phyloP scores from a whole-genome alignment of 2,113 vertebrate genomes.

The Gallinago paraguaiae region DNA sequence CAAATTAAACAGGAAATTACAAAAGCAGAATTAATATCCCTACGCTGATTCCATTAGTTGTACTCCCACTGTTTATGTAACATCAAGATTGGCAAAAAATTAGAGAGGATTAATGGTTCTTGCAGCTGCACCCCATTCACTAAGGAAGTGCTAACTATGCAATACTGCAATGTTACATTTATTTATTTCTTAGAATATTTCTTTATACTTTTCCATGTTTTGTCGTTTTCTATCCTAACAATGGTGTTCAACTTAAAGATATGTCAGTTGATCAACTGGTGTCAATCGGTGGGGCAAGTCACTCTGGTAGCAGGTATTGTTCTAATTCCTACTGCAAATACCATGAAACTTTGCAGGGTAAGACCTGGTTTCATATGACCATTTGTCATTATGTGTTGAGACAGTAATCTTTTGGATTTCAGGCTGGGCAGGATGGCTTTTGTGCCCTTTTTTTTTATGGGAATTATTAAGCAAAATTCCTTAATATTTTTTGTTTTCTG shows the following conservation, averaged over 20 bases:
- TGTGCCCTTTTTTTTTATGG: background rate
- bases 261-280: background rate
- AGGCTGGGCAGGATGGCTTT: background rate
- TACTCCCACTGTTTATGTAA: background rate
- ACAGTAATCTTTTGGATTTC: background rate
- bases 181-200: background rate
- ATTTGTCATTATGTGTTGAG: background rate
- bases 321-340: background rate
- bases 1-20: conserved; percentile 18
- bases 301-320: background rate
- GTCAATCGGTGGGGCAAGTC: background rate
- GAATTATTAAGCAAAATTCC: background rate
- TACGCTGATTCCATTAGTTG: background rate
- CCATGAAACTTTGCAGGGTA: background rate
- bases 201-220: background rate
- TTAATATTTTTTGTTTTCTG: background rate
- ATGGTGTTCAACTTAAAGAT: background rate
- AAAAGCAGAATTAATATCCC: conserved; percentile 19
- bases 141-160: background rate
- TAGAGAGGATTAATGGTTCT: conserved; percentile 4
- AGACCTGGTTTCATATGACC: background rate
- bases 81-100: background rate
- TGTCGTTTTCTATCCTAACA: background rate
- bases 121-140: background rate
- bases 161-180: background rate